Evolutionary conservation across 2,888 invertebrate genomes (phyloP).

Genomic region (Melieria crassipennis): DNA sequence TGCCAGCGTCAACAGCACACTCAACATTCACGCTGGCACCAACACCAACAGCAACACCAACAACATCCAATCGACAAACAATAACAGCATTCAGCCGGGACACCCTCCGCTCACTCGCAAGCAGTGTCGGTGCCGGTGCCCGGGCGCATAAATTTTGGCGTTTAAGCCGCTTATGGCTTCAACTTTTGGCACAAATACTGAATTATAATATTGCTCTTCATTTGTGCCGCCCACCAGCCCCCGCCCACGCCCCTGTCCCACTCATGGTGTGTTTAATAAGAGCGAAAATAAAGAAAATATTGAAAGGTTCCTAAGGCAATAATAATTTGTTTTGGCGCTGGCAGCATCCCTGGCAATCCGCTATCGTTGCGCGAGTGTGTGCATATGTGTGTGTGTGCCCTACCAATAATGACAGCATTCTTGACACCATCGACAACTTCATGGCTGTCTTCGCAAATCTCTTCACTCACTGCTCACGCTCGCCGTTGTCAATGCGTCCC

Average conservation of each 20-base stretch:
- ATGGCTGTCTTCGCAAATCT: background rate
- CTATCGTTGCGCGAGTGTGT: background rate
- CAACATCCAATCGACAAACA: too few species aligned
- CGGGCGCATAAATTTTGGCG: background rate
- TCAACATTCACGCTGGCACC: too few species aligned
- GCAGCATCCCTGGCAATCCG: background rate
- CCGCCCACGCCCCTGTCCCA: background rate
- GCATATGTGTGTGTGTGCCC: conserved; percentile 10
- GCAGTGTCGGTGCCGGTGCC: too few species aligned
- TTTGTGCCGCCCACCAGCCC: background rate
- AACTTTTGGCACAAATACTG: background rate
- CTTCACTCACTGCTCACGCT: background rate
- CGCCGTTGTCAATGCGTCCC: background rate
- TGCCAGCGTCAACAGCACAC: too few species aligned
- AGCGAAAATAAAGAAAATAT: background rate
- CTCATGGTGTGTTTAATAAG: background rate
- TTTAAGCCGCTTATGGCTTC: conserved; percentile 4
- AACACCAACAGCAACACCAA: too few species aligned
- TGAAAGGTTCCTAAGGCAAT: too few species aligned
- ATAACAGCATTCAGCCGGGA: too few species aligned
- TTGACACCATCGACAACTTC: too few species aligned
- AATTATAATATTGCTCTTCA: background rate
- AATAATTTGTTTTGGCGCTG: too few species aligned
- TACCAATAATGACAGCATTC: too few species aligned
- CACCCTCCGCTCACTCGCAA: too few species aligned